Base-by-base conservation (phyloP, 53 echinoderm and acorn worm genomes). In the Mesocentrotus franciscanus region DNA sequence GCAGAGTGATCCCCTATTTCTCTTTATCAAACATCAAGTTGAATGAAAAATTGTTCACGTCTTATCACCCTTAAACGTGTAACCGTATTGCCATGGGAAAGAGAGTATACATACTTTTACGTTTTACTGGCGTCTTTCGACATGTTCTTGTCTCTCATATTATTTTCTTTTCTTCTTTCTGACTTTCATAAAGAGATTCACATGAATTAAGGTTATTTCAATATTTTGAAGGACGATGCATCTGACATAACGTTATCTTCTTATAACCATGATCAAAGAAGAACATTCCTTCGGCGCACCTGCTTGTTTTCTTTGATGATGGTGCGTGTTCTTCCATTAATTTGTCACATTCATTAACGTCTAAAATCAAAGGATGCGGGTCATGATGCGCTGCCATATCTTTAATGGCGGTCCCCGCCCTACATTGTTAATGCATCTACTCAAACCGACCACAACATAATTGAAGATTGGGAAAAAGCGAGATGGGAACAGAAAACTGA, bases 261-360 rank as follows among this genome's bases (percentile, higher is more conserved):
- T 29, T 8, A n/a, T 11, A 62, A 16, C 72, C n/a, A n/a, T 72
- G 72, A 72, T 78, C 14, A 78, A 32, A 34, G 78, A 32, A 78
- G 42, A 4, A 8, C 15, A 27, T 64, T 16, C 6, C 64, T 20
- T 78, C 81, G 36, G 81, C 20, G 42, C 39, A 81, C 81, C 81
- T 81, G 81, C 20, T 8, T 20, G 1, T 10, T 33, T 39, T 16
- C 36, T 81, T 81, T 81, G 81, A 81, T 42, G 42, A 42, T 12
- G 20, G 22, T 34, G 81, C 81, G 42, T 42, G 81, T 81, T 81
- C 81, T 81, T 36, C 9, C 87, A 58, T 58, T 87, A 42, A 87
- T 87, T 87, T 87, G 87, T 57, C 87, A 87, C 87, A 87, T 27
- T 87, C 87, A 87, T 87, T 87, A 87, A 56, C 13, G 9, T 87